Evolutionary conservation across 37 sponge, comb jelly and placozoan species (phyloP).

Genomic region (Halisarca cf. caerulea): DNA sequence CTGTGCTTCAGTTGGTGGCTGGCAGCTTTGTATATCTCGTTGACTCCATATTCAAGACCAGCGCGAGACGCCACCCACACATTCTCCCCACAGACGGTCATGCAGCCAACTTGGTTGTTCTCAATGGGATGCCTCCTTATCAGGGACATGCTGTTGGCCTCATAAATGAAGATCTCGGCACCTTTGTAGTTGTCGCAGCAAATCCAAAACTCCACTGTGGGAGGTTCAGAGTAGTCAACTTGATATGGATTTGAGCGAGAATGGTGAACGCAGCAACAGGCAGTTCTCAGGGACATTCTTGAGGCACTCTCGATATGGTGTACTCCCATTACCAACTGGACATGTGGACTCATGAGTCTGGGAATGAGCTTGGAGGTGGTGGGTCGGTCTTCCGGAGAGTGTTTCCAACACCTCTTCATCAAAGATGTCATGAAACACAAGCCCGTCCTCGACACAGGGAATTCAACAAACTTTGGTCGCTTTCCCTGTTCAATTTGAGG

Average conservation of each 20-base stretch:
- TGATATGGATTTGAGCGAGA: neutral
- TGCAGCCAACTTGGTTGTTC: conserved; percentile 59
- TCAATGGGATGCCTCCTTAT: conserved; percentile 32
- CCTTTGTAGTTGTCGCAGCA: conserved; percentile 64
- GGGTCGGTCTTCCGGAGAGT: conserved; percentile 66
- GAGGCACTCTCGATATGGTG: neutral
- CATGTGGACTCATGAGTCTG: conserved; percentile 9
- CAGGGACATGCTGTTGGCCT: conserved; percentile 50
- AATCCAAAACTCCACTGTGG: conserved; percentile 69
- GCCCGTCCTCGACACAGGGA: conserved; percentile 46
- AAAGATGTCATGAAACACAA: conserved; percentile 67
- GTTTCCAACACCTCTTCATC: conserved; percentile 84
- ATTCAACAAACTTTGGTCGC: conserved; percentile 70
- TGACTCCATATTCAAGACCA: conserved; percentile 54
- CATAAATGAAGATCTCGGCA: conserved; percentile 56
- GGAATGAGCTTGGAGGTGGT: conserved; percentile 25
- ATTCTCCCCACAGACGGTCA: conserved; percentile 51
- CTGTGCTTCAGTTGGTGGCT: conserved; percentile 46
- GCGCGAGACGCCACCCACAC: conserved; percentile 67
- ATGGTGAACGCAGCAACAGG: conserved; percentile 50
- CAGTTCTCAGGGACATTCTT: conserved; percentile 33
- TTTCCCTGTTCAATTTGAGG: conserved; percentile 54
- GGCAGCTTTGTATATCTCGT: conserved; percentile 51
- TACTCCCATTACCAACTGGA: conserved; percentile 32
- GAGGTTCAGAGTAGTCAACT: neutral